Evolutionary conservation across 2,113 vertebrate genomes (phyloP), one percentile per base, ranked within the genome.

Genomic region (Centrocercus urophasianus): DNA sequence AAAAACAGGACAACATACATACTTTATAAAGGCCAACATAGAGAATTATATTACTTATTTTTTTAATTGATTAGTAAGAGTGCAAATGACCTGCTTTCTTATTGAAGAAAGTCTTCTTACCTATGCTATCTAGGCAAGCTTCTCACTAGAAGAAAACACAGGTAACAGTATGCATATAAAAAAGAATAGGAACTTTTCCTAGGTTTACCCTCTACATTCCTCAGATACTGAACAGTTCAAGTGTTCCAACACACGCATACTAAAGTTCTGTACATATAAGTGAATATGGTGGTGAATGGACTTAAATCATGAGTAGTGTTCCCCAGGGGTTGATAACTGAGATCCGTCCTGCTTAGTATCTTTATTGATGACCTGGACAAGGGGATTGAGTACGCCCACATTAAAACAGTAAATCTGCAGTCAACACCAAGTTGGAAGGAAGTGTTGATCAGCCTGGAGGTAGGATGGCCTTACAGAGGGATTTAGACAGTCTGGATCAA

Each of bases 91-190:
- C 22, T 82, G 22, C 48, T 48, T 77, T 86, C 83, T 78, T 82
- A 59, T 6, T 84, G 73, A 50, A n/a, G 6, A 56, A 57, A 63
- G 36, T 27, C 14, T 36, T 30, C 30, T 40, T 12, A 81, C 3
- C 25, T n/a, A 18, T 8, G 18, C 24, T 61, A 13, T 8, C 17
- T 3, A 10, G 27, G n/a, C 19, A 80, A 45, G 38, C 22, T 54
- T 89, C 84, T 56, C 56, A n/a, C 18, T 34, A 1, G 8, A 36
- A 43, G 13, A n/a, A 77, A 71, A 50, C 2, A 59, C 13, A 5
- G 14, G 67, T 15, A 66, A 43, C 13, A 36, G 15, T 10, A 64
- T 0, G 0, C 1, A 34, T 8, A 5, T 3, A 48, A 80, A 54
- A 65, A 70, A 71, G 8, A 66, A 45, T 0, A 52, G 11, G 25